Percentiles rank a stretch among this genome's conserved stretches.
phyloP scores from a whole-genome alignment of 2,113 vertebrate genomes.

The Hystrix cristata region DNA sequence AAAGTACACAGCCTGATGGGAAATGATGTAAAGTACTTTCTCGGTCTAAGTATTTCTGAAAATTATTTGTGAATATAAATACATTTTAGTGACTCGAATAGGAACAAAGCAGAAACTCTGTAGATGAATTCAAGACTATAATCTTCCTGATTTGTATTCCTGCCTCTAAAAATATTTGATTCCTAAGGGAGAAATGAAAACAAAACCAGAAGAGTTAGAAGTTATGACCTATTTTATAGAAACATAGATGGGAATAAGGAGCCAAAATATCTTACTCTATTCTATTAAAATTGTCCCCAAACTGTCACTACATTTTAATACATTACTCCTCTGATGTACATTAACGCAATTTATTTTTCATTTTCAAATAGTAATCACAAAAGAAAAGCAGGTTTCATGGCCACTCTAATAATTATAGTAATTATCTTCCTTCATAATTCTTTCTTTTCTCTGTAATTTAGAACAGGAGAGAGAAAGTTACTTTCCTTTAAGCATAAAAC shows the following conservation, averaged over 20 bases:
- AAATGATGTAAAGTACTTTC: background rate
- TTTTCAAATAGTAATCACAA: background rate
- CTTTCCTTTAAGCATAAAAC: background rate
- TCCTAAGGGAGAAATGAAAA: background rate
- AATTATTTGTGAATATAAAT: background rate
- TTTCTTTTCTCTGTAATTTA: background rate
- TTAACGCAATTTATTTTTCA: background rate
- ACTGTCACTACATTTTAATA: background rate
- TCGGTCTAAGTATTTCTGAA: background rate
- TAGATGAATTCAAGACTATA: background rate
- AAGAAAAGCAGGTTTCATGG: background rate
- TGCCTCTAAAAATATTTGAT: background rate
- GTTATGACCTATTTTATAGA: background rate
- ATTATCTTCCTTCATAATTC: background rate
- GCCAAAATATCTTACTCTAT: background rate
- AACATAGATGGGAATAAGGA: background rate
- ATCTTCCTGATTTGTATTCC: slow-evolving; percentile 28
- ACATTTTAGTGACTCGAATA: background rate
- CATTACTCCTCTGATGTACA: background rate
- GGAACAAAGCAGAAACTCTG: background rate
- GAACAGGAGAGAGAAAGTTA: background rate
- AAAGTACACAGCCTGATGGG: background rate
- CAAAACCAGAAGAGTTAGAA: background rate
- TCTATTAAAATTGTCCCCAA: background rate
- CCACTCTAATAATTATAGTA: background rate